Conservation (phyloP, 2,113 vertebrate species). For the Mus pahari region DNA sequence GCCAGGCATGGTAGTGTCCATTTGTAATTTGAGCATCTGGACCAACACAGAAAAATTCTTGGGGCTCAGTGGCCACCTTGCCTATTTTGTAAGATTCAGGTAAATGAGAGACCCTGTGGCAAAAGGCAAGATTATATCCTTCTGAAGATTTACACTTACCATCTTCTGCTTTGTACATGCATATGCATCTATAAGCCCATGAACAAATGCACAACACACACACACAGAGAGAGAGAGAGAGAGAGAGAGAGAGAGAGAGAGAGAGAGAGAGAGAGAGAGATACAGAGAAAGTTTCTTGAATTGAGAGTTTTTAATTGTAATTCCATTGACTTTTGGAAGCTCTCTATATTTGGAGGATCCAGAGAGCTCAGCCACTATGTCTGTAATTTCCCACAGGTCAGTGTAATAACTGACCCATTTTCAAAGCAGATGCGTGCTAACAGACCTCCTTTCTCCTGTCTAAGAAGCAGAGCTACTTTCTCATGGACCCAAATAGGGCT, state of each 20-base stretch:
- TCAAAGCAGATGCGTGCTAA: background rate
- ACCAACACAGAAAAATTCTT: background rate
- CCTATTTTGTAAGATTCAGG: background rate
- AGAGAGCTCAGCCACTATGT: background rate
- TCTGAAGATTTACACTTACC: background rate
- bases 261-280: too few relatives aligned
- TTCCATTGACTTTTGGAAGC: background rate
- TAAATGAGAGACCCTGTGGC: background rate
- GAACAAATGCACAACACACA: background rate
- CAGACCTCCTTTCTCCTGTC: constrained; percentile 49
- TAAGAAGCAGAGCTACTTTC: constrained; percentile 31
- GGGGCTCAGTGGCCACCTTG: background rate
- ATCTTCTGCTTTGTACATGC: background rate
- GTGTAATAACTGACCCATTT: constrained; percentile 14
- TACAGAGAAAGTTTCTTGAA: background rate
- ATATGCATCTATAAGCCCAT: too few relatives aligned
- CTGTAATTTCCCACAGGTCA: background rate
- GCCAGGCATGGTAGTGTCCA: background rate
- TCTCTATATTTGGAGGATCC: background rate
- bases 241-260: too few relatives aligned
- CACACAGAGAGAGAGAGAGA: background rate
- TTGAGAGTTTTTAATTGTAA: background rate
- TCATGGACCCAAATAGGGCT: constrained; percentile 6
- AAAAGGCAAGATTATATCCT: background rate
- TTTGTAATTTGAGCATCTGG: background rate